Conservation (phyloP, 2,888 invertebrate species). For the Drosophila lutescens region DNA sequence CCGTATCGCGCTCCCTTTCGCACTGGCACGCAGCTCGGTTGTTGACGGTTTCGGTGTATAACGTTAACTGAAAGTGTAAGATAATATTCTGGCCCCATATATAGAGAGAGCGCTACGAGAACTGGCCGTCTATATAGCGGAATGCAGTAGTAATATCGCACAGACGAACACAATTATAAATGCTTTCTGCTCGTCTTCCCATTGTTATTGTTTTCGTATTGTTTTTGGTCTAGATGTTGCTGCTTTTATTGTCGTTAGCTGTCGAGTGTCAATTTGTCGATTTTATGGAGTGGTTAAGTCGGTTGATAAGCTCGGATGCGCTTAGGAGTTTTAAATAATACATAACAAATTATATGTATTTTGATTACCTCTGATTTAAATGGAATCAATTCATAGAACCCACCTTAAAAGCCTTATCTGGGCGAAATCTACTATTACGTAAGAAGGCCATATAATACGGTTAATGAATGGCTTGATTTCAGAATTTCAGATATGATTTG, state of each 20-base stretch:
- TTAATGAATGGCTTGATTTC: constrained; percentile 36
- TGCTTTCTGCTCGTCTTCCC: constrained; percentile 28
- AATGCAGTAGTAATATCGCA: constrained; percentile 35
- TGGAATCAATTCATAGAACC: neutral
- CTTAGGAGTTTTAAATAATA: constrained; percentile 4
- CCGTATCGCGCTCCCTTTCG: constrained; percentile 13
- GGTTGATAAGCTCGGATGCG: constrained; percentile 32
- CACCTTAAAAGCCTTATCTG: constrained; percentile 8
- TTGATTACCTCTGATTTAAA: neutral
- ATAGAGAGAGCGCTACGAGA: constrained; percentile 36
- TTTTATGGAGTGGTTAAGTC: constrained; percentile 28
- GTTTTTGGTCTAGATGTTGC: constrained; percentile 29
- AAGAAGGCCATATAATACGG: constrained; percentile 15
- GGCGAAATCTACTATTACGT: constrained; percentile 21
- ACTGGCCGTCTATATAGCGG: constrained; percentile 20
- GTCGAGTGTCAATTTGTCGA: constrained; percentile 39
- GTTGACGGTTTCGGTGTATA: constrained; percentile 57
- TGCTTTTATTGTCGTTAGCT: constrained; percentile 33
- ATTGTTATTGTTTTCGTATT: constrained; percentile 20
- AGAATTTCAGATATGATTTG: constrained; percentile 31
- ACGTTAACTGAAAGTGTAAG: constrained; percentile 69
- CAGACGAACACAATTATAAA: constrained; percentile 31
- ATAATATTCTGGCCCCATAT: constrained; percentile 59
- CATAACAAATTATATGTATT: too few relatives aligned
- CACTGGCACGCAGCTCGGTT: constrained; percentile 16